Evolutionary conservation across 2,797 vertebrate genomes (phyloP), one percentile per base, ranked within the genome.

Genomic region (Rhabdomys pumilio): DNA sequence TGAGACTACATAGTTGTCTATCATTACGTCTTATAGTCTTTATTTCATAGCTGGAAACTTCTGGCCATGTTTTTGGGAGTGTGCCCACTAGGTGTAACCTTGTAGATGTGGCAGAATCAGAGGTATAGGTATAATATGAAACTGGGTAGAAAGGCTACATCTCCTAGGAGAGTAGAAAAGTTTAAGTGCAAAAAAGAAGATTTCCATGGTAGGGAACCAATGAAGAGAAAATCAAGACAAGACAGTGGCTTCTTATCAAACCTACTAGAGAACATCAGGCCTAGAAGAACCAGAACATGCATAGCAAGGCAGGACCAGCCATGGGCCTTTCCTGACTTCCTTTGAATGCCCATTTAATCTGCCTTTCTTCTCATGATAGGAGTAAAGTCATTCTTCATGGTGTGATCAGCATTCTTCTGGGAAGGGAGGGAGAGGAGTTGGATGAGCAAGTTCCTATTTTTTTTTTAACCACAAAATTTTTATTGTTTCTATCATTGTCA

Each of bases 1-100:
- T 91, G 79, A 84, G 38, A 89, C 85, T 80, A 72, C 63, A 72
- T 8, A 63, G 81, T n/a, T 89, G 29, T n/a, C 69, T 92, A 50
- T 50, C n/a, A 90, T 63, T 29, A 1, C 19, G 72, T 38, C 19
- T 15, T 31, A 93, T 79, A 50, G 22, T 85, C 19, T 95, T 86
- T 53, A 8, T 26, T 67, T 29, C 63, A 55, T 13, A 41, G 17
- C 72, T 77, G 3, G 80, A 29, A 83, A 59, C 59, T 86, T 96
- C 26, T 89, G 57, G 85, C 3, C 29, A 41, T 14, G 76, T 61
- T 12, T 57, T 67, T 77, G 19, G 63, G 50, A 47, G 50, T 3
- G 6, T 72, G 19, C 61, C 47, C n/a, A 67, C 57, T 29, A 67
- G 31, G 14, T 20, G 31, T 3, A 59, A 44, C 55, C 31, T 55